Evolutionary conservation across 2,797 vertebrate species (phyloP), one percentile per base, ranked within the genome.

Genomic region (Lycodopsis pacificus): DNA sequence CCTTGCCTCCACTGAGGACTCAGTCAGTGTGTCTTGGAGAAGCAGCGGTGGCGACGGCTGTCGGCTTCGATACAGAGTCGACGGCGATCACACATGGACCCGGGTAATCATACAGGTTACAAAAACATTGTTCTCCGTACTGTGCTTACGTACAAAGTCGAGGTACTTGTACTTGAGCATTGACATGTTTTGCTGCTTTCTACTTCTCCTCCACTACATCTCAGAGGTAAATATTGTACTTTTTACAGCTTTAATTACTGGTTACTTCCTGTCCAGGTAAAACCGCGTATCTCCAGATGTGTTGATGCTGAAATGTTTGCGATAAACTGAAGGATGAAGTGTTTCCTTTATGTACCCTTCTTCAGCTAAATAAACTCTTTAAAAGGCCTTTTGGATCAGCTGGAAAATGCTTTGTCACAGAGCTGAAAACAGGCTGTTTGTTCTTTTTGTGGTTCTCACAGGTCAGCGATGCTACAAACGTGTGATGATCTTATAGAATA

Each of bases 21-120:
- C 90, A 0, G 4, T 85, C 0, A 2, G 17, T 0, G 58, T 89
- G 49, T 77, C 70, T 0, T 90, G 88, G 90, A 58, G 1, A 0
- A 81, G 78, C 65, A 46, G 4, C 15, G 0, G 4, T 0, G 0
- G 49, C 0, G 58, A 73, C 44, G 42, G 1, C 63, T 91, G 85
- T 54, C 72, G 19, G 4, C 76, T 91, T 49, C 79, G 65, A 17
- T 76, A 81, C 59, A 48, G 73, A 78, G 32, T 7, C 51, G 3
- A 59, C 36, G 9, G 5, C 36, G 4, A 75, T 6, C 19, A 1
- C 30, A 0, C 0, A 0, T 91, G 86, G 87, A 79, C 46, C n/a
- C 30, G 76, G 82, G 87, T 89, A 7, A 12, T 9, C 34, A 42
- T 6, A 27, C 19, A 0, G 38, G 19, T 13, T 1, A 48, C 49